Evolutionary conservation across 2,113 vertebrate genomes (phyloP), one percentile per base, ranked within the genome.

Genomic region (Henicopernis longicauda): DNA sequence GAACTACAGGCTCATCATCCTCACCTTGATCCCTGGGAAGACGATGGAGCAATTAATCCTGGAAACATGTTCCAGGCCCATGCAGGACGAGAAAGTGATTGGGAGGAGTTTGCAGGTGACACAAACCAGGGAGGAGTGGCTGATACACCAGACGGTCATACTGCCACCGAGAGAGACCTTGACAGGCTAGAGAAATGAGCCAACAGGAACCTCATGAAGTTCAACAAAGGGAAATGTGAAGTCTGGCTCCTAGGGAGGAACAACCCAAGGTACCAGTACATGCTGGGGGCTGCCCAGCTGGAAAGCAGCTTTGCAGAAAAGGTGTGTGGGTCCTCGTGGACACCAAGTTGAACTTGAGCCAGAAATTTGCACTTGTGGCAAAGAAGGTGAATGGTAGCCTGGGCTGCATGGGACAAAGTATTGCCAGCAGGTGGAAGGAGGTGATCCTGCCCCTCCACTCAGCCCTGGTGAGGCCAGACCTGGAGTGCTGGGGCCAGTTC

Each of bases 281-380:
- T 23, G 6, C 9, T 42, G 18, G 11, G 32, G 34, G 10, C 26
- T 38, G 20, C 16, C 52, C 79, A 58, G 13, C 36, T 80, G 31
- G 32, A 22, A 57, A 67, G n/a, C 65, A 58, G 29, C 80, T 83
- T 83, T 16, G 44, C 55, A 71, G 45, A 59, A 82, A 59, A 71
- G 17, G 13, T 1, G 0, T 8, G 0, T 29, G 9, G 14, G 18
- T 61, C 55, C 15, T 61, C 25, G 12, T 59, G 29, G 45, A 59
- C 44, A 27, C 49, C 44, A 27, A 34, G 22, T 17, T 59, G 29
- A 59, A 59, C 17, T 5, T 7, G 22, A 70, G 29, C 44, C n/a
- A 82, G 29, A 8, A 59, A 42, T 17, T 4, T 40, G 29, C 45
- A 5, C 19, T n/a, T 23, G 55, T 19, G 9, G 47, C 42, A 36